phyloP scores from a whole-genome alignment of 1,140 invertebrate species.

The Drosophila sechellia region DNA sequence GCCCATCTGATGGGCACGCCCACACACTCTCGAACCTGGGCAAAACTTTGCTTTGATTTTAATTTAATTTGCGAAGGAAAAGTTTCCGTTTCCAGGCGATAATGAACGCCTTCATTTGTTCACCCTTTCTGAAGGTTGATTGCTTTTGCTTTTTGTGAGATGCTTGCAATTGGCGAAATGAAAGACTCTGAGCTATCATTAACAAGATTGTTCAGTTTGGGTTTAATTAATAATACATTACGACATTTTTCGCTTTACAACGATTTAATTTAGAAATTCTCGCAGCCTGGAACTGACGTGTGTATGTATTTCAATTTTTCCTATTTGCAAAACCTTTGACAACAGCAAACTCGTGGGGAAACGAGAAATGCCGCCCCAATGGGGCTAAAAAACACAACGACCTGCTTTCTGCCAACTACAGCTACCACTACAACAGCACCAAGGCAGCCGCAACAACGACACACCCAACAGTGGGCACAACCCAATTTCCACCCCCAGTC shows the following conservation, averaged over 20 bases:
- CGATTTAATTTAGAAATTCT: background rate
- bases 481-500: slow-evolving; percentile 37
- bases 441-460: slow-evolving; percentile 59
- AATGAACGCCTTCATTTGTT: slow-evolving; percentile 28
- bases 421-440: background rate
- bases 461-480: slow-evolving; percentile 49
- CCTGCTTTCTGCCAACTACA: slow-evolving; percentile 57
- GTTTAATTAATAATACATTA: slow-evolving; percentile 7
- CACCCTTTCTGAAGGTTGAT: background rate
- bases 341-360: background rate
- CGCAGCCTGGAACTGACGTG: background rate
- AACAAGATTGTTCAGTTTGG: background rate
- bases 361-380: slow-evolving; percentile 22
- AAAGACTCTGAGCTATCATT: slow-evolving; percentile 22
- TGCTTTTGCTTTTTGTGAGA: slow-evolving; percentile 17
- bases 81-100: slow-evolving; percentile 42
- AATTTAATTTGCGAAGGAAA: slow-evolving; percentile 59
- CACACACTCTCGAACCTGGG: slow-evolving; percentile 7
- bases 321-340: slow-evolving; percentile 23
- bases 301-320: slow-evolving; percentile 7
- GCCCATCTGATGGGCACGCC: slow-evolving; percentile 18
- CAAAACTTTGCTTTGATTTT: slow-evolving; percentile 51
- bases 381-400: slow-evolving; percentile 50
- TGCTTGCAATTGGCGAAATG: slow-evolving; percentile 48
- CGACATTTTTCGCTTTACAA: background rate